These are phyloP conservation scores for Callinectes sapidus DNA, from an alignment of 2,888 invertebrate genomes.

Conservation along the genomic window DNA sequence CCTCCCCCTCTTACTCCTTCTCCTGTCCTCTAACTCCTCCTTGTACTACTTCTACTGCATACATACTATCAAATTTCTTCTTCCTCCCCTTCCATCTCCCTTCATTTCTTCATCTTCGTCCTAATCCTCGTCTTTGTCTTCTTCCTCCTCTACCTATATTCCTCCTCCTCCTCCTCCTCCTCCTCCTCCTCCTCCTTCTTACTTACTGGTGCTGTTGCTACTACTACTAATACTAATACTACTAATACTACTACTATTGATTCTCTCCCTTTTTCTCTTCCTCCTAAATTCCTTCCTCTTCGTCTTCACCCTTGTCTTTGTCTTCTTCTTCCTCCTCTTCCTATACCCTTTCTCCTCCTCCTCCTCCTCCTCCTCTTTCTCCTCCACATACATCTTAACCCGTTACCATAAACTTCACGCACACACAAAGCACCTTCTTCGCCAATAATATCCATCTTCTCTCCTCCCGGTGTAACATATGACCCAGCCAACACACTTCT, in stretches of 20 bases:
- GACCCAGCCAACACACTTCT: neutral
- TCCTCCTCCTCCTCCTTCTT: no score
- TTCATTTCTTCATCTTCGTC: neutral
- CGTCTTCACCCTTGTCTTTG: neutral
- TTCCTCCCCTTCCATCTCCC: neutral
- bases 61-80: neutral
- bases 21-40: neutral
- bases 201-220: no score
- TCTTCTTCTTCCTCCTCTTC: neutral
- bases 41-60: neutral
- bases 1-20: neutral
- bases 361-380: neutral
- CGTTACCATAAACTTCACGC: neutral
- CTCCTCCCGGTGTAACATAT: neutral
- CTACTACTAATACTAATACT: no score
- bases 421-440: constrained; percentile 12
- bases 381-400: neutral
- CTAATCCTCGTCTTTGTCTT: no score
- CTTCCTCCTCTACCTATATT: no score
- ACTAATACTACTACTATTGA: neutral
- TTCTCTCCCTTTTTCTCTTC: no score
- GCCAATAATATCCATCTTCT: neutral
- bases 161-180: no score
- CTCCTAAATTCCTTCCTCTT: neutral
- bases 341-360: neutral